phyloP scores from a whole-genome alignment of 2,888 invertebrate species.

The Limnephilus lunatus region DNA sequence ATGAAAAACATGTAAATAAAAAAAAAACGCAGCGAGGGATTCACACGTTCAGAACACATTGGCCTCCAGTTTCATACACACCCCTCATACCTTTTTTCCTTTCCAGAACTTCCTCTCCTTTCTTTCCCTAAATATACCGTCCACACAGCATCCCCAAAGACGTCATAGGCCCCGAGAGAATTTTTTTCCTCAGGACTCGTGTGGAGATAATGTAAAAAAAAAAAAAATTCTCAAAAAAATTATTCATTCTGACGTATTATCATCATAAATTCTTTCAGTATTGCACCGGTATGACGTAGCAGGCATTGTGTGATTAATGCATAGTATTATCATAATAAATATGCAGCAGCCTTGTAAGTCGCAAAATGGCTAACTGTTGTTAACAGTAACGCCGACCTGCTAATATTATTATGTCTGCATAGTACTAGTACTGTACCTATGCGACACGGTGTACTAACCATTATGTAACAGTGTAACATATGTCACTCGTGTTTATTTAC shows the following conservation, averaged over 20 bases:
- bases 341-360: neutral
- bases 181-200: too few relatives aligned
- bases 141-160: too few relatives aligned
- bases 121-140: too few relatives aligned
- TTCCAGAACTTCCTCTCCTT: too few relatives aligned
- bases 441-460: neutral
- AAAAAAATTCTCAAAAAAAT: neutral
- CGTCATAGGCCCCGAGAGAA: too few relatives aligned
- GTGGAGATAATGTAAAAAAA: too few relatives aligned
- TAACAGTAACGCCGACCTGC: neutral
- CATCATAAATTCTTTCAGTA: neutral
- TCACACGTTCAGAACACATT: too few relatives aligned
- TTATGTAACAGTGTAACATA: neutral
- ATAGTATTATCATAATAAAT: neutral
- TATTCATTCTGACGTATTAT: neutral
- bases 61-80: too few relatives aligned
- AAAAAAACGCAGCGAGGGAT: too few relatives aligned
- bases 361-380: neutral
- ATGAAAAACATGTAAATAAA: too few relatives aligned
- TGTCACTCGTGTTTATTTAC: neutral
- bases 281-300: neutral
- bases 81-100: too few relatives aligned
- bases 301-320: neutral
- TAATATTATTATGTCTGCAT: too few relatives aligned
- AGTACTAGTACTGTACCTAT: neutral